These are phyloP conservation scores for Myiotriccus ornatus DNA, from an alignment of 2,797 vertebrate species.

Conservation along the genomic window DNA sequence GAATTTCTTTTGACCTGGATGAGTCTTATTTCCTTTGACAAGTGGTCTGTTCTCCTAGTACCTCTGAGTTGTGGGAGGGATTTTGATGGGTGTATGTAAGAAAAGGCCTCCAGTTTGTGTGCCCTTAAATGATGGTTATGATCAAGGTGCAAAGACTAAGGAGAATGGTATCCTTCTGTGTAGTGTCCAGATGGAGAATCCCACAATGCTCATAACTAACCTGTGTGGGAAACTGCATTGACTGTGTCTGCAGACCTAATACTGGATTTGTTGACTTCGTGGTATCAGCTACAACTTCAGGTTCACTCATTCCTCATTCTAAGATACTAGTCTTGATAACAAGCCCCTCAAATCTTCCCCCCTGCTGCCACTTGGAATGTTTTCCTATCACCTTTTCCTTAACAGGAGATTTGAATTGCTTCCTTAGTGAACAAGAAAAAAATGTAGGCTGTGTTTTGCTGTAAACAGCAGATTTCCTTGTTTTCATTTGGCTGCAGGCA, in stretches of 20 bases:
- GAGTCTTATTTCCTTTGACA: background rate
- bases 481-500: constrained; percentile 17
- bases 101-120: background rate
- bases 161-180: background rate
- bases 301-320: background rate
- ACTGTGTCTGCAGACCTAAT: background rate
- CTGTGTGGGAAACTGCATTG: background rate
- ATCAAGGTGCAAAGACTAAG: background rate
- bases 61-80: background rate
- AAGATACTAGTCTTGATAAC: background rate
- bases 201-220: rapidly evolving
- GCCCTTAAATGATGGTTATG: background rate
- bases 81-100: background rate
- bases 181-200: background rate
- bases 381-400: constrained; percentile 27
- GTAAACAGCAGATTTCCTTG: constrained; percentile 57
- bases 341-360: background rate
- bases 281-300: background rate
- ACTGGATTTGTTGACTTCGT: background rate
- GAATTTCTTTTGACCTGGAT: background rate
- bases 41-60: background rate
- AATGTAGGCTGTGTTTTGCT: constrained; percentile 28
- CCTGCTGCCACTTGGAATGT: background rate
- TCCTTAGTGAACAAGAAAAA: background rate
- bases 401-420: background rate